phyloP scores from a whole-genome alignment of 2,888 invertebrate genomes.

The Diaphora mendica region DNA sequence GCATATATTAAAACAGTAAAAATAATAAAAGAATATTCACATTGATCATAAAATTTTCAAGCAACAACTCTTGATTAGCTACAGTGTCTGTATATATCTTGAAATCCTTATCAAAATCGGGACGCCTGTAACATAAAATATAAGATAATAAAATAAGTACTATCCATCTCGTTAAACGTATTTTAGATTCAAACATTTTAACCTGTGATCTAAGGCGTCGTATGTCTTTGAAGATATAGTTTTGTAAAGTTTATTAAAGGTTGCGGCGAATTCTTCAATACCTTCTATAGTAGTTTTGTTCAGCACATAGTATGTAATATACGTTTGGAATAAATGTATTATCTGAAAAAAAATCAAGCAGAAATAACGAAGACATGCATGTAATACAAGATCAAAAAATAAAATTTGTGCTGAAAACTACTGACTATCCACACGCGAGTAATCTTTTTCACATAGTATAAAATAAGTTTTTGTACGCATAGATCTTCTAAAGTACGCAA shows the following conservation, averaged over 20 bases:
- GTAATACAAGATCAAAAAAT: too few relatives aligned
- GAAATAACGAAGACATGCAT: too few relatives aligned
- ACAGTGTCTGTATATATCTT: slow-evolving; percentile 89
- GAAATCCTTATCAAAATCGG: slow-evolving; percentile 92
- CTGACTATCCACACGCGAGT: too few relatives aligned
- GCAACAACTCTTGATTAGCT: slow-evolving; percentile 89
- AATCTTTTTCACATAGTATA: too few relatives aligned
- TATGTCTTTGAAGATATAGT: slow-evolving; percentile 90
- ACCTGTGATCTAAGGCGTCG: slow-evolving; percentile 93
- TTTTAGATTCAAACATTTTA: slow-evolving; percentile 46
- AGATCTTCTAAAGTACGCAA: too few relatives aligned
- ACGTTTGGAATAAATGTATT: slow-evolving; percentile 90
- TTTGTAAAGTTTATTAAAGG: slow-evolving; percentile 89
- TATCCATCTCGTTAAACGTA: not conserved
- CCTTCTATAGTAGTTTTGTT: slow-evolving; percentile 93
- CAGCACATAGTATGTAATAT: slow-evolving; percentile 90
- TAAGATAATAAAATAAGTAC: not conserved
- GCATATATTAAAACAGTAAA: not conserved
- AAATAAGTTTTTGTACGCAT: too few relatives aligned
- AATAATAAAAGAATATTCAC: slow-evolving; percentile 62
- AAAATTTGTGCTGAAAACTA: too few relatives aligned
- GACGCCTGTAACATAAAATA: slow-evolving; percentile 60
- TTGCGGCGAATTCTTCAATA: slow-evolving; percentile 90
- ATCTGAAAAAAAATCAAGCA: slow-evolving; percentile 82
- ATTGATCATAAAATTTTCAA: slow-evolving; percentile 90